These are phyloP conservation scores for Bombus sylvicola DNA, from an alignment of 1,140 invertebrate species.

Conservation along the genomic window DNA sequence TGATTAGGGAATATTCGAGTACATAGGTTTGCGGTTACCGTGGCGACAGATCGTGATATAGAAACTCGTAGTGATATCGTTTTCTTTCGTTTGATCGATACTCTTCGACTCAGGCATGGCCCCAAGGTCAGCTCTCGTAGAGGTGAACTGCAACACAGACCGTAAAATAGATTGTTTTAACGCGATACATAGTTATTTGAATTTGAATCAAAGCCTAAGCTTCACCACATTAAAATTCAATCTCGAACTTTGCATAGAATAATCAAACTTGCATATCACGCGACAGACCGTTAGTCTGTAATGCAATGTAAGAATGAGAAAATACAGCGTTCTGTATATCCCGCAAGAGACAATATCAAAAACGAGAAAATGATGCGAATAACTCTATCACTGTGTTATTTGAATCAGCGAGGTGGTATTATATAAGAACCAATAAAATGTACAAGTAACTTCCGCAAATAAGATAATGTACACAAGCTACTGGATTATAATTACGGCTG, in stretches of 20 bases:
- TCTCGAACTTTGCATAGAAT: too few species aligned
- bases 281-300: too few species aligned
- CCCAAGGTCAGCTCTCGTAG: constrained; percentile 1
- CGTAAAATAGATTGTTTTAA: neutral
- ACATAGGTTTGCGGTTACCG: constrained; percentile 5
- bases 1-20: neutral
- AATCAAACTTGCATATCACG: too few species aligned
- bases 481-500: too few species aligned
- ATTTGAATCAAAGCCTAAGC: too few species aligned
- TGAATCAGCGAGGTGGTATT: too few species aligned
- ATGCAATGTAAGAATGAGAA: neutral
- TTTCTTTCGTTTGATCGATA: constrained; percentile 63
- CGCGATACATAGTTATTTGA: neutral
- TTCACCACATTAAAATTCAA: too few species aligned
- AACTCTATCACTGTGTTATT: too few species aligned
- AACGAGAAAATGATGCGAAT: neutral
- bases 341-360: neutral
- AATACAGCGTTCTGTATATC: neutral
- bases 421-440: too few species aligned
- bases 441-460: too few species aligned
- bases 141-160: neutral
- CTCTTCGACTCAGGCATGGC: neutral
- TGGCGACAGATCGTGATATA: constrained; percentile 1
- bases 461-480: too few species aligned
- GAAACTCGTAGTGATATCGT: constrained; percentile 14